Evolutionary conservation across 2,888 invertebrate genomes (phyloP).

Genomic region (Amaurobius ferox): DNA sequence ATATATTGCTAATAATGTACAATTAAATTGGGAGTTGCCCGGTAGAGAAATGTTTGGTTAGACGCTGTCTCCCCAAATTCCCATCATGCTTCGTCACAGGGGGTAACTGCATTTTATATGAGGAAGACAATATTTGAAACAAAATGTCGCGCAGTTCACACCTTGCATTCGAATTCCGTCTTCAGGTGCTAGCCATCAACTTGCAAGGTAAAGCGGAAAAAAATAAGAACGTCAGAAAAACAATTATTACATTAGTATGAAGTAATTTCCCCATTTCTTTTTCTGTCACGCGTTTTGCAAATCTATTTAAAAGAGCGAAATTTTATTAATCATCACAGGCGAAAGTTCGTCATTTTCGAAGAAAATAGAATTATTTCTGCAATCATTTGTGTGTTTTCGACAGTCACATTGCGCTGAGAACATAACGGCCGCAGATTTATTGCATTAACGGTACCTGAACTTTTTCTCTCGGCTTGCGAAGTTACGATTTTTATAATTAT

Average conservation of each 20-base stretch:
- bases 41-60: no score
- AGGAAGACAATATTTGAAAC: no score
- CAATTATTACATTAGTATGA: constrained; percentile 70
- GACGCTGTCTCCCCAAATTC: no score
- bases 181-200: no score
- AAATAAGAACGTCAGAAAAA: constrained; percentile 62
- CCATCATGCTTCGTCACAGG: no score
- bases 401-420: neutral
- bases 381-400: neutral
- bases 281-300: constrained; percentile 56
- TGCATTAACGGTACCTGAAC: neutral
- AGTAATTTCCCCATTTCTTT: constrained; percentile 25
- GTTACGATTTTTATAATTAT: constrained; percentile 41
- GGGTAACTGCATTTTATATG: no score
- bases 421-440: neutral
- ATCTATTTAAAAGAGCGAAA: constrained; percentile 70
- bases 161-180: no score
- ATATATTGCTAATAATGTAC: no score
- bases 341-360: constrained; percentile 68
- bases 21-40: no score
- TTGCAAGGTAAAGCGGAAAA: neutral
- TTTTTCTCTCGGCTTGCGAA: neutral
- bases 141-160: no score
- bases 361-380: constrained; percentile 70
- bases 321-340: constrained; percentile 69